A percentile compares a stretch with the other conserved stretches of the same genome.
Conservation (phyloP, 2,797 vertebrate genomes). For the Acanthurus lineatus region DNA sequence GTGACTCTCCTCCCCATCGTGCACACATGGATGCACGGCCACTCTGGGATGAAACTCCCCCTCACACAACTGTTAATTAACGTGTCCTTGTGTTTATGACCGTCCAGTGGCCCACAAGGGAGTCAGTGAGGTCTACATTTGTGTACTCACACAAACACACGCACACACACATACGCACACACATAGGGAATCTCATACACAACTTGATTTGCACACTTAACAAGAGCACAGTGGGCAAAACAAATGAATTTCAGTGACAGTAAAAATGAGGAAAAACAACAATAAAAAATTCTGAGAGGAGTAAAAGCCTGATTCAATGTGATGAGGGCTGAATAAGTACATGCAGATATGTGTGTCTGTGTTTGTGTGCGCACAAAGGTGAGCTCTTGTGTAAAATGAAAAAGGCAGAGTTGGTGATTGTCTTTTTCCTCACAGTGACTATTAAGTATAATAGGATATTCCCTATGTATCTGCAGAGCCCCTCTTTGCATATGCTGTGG, state of each 20-base stretch:
- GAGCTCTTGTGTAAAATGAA: slow-evolving; percentile 33
- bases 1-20: slow-evolving; percentile 38
- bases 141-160: slow-evolving; percentile 49
- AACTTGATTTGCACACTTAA: slow-evolving; percentile 44
- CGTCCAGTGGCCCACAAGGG: slow-evolving; percentile 62
- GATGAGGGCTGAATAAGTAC: slow-evolving; percentile 28
- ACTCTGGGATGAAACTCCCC: slow-evolving; percentile 48
- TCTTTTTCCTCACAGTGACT: slow-evolving; percentile 16
- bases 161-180: not conserved
- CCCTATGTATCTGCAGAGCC: slow-evolving; percentile 13
- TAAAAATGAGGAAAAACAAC: slow-evolving; percentile 56
- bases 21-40: slow-evolving; percentile 66
- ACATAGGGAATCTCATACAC: slow-evolving; percentile 22
- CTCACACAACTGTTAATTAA: slow-evolving; percentile 78
- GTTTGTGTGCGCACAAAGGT: slow-evolving; percentile 20
- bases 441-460: slow-evolving; percentile 31
- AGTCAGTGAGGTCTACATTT: slow-evolving; percentile 39
- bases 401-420: slow-evolving; percentile 13
- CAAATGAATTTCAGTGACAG: slow-evolving; percentile 64
- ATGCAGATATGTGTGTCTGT: slow-evolving; percentile 6
- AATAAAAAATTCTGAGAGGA: slow-evolving; percentile 56
- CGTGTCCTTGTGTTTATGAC: slow-evolving; percentile 77
- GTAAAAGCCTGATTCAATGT: slow-evolving; percentile 50
- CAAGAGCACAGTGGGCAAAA: slow-evolving; percentile 56
- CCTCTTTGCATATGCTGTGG: slow-evolving; percentile 19